These are phyloP conservation scores for Teleogryllus oceanicus DNA, from an alignment of 2,888 invertebrate genomes.

Conservation along the genomic window DNA sequence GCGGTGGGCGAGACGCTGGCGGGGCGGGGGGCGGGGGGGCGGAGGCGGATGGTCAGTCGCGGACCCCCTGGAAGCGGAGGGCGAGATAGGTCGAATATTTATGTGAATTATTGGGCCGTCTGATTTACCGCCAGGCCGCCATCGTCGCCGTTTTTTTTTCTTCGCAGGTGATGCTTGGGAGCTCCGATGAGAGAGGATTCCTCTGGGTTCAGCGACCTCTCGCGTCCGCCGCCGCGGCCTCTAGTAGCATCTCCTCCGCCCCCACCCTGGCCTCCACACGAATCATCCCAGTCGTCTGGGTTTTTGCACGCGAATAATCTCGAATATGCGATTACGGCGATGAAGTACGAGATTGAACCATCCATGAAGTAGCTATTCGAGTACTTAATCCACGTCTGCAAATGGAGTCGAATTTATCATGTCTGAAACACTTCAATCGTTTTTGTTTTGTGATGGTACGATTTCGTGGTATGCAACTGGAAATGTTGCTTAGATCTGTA, in stretches of 20 bases:
- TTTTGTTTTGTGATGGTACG: no score
- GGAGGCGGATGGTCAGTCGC: neutral
- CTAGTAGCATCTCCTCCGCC: neutral
- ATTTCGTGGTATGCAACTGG: no score
- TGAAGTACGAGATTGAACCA: no score
- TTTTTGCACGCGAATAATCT: no score
- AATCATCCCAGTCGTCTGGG: neutral
- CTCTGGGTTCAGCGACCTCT: neutral
- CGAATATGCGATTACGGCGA: no score
- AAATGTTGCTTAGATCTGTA: no score
- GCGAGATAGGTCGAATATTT: neutral
- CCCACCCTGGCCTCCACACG: neutral
- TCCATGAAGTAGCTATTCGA: no score
- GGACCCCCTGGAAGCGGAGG: neutral
- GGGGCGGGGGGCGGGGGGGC: neutral
- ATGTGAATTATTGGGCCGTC: constrained; percentile 18
- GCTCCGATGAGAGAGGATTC: neutral
- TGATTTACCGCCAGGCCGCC: neutral
- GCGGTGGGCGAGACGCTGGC: no score
- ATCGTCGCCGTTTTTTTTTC: neutral
- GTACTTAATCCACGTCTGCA: no score
- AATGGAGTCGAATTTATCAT: no score
- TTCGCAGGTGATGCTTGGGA: neutral
- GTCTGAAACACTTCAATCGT: no score
- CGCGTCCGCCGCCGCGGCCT: neutral